Evolutionary conservation across 1,140 invertebrate genomes (phyloP).

Genomic region (Pachypsylla venusta): DNA sequence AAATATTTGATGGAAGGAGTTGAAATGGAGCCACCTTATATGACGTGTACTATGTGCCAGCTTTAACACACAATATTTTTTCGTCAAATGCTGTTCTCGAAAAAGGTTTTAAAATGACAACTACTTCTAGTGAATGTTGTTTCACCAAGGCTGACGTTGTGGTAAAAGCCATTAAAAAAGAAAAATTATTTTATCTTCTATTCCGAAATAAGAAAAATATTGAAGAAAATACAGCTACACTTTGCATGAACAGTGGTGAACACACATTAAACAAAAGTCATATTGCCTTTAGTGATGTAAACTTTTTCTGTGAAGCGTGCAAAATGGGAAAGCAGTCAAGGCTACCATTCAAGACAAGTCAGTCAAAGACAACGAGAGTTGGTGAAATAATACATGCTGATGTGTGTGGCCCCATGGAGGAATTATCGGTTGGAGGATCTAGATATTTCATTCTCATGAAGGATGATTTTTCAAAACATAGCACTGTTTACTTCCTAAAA

Average conservation of each 20-base stretch:
- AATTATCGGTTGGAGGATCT: slow-evolving; percentile 25
- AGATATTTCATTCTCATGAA: slow-evolving; percentile 30
- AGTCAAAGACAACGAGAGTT: slow-evolving; percentile 19
- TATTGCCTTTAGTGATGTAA: too few relatives aligned
- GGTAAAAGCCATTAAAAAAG: not conserved
- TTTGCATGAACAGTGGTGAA: not conserved
- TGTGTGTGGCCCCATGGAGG: slow-evolving; percentile 32
- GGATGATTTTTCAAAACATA: slow-evolving; percentile 30
- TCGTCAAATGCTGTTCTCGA: not conserved
- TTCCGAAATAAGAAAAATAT: not conserved
- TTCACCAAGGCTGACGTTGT: not conserved
- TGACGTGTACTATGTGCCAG: not conserved
- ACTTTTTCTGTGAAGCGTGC: too few relatives aligned
- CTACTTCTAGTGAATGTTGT: not conserved
- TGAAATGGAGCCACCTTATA: not conserved
- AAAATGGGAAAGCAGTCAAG: slow-evolving; percentile 29
- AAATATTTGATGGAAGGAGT: not conserved
- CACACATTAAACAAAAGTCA: not conserved
- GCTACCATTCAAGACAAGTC: slow-evolving; percentile 23
- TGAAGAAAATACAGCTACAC: too few relatives aligned
- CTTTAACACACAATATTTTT: not conserved
- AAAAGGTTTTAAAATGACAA: not conserved
- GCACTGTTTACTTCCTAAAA: slow-evolving; percentile 30
- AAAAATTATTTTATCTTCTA: not conserved
- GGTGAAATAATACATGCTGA: slow-evolving; percentile 32